Conservation (phyloP, 2,113 vertebrate species). For the Phyllostomus hastatus region DNA sequence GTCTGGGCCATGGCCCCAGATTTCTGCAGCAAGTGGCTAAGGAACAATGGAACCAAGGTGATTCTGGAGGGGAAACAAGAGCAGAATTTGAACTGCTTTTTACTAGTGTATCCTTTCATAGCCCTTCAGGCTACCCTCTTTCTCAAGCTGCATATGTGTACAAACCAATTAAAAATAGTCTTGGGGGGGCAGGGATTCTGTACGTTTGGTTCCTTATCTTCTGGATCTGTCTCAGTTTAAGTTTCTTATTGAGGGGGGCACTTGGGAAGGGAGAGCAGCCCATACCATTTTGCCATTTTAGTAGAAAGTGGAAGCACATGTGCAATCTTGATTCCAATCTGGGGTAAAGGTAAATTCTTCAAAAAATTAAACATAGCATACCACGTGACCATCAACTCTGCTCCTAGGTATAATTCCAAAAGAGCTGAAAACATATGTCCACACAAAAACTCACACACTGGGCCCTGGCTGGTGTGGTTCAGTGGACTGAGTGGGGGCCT, state of each 20-base stretch:
- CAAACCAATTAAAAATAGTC: not conserved
- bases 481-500: no score
- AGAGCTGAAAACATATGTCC: not conserved
- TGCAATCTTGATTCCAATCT: not conserved
- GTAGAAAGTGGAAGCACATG: not conserved
- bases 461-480: no score
- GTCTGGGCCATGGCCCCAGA: not conserved
- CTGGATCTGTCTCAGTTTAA: not conserved
- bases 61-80: not conserved
- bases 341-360: not conserved
- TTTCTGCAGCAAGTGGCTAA: not conserved
- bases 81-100: not conserved
- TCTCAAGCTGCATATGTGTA: not conserved
- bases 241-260: not conserved
- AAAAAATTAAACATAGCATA: not conserved
- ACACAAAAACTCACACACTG: not conserved
- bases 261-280: not conserved
- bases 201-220: not conserved
- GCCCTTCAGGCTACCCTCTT: not conserved
- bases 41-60: not conserved
- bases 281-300: not conserved
- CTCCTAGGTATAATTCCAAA: not conserved
- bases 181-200: not conserved
- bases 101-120: not conserved
- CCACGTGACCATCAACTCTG: not conserved